A percentile compares a stretch with the other conserved stretches of the same genome.
phyloP scores from a whole-genome alignment of 1,140 invertebrate genomes.

The Onthophagus taurus region DNA sequence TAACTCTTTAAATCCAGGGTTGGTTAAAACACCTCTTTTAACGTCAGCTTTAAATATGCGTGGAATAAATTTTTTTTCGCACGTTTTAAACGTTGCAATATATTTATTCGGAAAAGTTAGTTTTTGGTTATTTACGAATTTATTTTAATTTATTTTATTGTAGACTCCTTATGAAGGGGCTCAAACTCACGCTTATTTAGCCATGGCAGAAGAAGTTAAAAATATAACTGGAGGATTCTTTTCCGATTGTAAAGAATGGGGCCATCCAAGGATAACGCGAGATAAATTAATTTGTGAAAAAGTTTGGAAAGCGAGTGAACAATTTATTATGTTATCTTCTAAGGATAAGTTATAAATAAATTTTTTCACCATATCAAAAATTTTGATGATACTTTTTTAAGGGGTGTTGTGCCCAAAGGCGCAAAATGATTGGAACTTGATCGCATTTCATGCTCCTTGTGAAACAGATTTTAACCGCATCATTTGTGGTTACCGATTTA shows the following conservation, averaged over 20 bases:
- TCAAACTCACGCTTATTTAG: constrained; percentile 53
- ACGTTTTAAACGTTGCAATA: constrained; percentile 10
- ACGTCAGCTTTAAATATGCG: constrained; percentile 9
- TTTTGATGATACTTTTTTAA: no score
- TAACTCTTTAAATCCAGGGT: constrained; percentile 45
- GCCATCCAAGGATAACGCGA: constrained; percentile 24
- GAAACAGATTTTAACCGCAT: no score
- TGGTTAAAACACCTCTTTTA: constrained; percentile 40
- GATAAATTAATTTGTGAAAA: constrained; percentile 26
- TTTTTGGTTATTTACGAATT: background rate
- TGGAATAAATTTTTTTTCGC: background rate
- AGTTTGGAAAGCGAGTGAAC: constrained; percentile 28
- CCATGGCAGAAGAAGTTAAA: constrained; percentile 49
- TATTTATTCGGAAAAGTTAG: constrained; percentile 13
- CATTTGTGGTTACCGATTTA: no score
- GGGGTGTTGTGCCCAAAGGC: no score
- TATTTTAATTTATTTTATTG: constrained; percentile 22
- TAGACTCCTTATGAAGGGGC: constrained; percentile 52
- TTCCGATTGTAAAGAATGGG: constrained; percentile 44
- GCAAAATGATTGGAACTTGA: no score
- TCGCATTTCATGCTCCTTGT: no score
- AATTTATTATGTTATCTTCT: no score
- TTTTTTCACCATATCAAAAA: background rate
- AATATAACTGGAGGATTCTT: constrained; percentile 56
- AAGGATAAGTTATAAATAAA: no score